A percentile compares a stretch with the other conserved stretches of the same genome.
These are phyloP conservation scores for Allolobophora icterica DNA, from an alignment of 2,888 invertebrate genomes.

Conservation along the genomic window DNA sequence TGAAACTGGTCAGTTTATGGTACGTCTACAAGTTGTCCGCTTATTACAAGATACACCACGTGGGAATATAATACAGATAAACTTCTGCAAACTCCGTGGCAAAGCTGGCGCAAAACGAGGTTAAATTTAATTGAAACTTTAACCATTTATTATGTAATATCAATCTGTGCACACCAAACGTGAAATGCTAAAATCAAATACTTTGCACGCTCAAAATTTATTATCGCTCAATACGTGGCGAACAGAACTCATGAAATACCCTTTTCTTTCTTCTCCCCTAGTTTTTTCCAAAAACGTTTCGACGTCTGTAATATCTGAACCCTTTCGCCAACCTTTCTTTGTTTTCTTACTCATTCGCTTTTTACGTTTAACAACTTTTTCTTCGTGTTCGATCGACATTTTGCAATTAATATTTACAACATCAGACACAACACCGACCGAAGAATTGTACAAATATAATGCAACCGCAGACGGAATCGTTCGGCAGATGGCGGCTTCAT, in stretches of 20 bases:
- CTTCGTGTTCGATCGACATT: constrained; percentile 11
- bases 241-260: not conserved
- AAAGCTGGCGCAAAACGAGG: not conserved
- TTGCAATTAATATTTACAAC: not conserved
- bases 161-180: not conserved
- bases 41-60: not conserved
- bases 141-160: not conserved
- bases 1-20: too few relatives aligned
- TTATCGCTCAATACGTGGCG: not conserved
- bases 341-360: constrained; percentile 21
- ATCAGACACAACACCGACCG: not conserved
- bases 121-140: not conserved
- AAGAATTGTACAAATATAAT: not conserved
- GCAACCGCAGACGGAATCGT: not conserved
- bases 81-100: not conserved
- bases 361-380: constrained; percentile 5
- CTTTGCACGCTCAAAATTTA: not conserved
- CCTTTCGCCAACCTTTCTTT: constrained; percentile 26
- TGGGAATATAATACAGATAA: not conserved
- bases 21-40: too few relatives aligned
- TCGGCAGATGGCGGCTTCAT: not conserved
- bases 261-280: not conserved
- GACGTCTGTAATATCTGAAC: not conserved
- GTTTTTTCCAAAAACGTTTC: not conserved
- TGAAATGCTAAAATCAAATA: not conserved